Base-by-base conservation (phyloP, 2,888 invertebrate species). In the Nomada flava region DNA sequence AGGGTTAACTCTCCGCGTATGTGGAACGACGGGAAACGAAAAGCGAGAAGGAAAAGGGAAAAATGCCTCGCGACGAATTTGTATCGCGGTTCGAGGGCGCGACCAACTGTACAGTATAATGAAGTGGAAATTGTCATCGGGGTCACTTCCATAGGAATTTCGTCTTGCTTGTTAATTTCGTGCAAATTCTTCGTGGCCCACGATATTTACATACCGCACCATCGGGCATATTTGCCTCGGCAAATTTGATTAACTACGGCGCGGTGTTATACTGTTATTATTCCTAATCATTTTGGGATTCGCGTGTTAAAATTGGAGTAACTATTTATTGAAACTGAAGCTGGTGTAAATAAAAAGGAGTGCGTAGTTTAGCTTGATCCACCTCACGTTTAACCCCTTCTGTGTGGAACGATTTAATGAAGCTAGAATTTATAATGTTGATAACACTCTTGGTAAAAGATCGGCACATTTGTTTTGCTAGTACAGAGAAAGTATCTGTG, bases 91-190 rank as follows among this genome's bases (percentile, higher is more conserved):
- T 20, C 13, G 42, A 13, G 13, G 18, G 57, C 44, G 69, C 23
- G n/a, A 69, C n/a, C 44, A 11, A 20, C n/a, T 4, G 55, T 9
- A 9, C 36, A 15, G 36, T 53, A 15, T 55, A 68, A 55, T 11
- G 42, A 18, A 23, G 18, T 2, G 68, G 57, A 69, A 57, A 69
- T 69, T 57, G n/a, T 69, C 53, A 63, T 29, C 26, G 62, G 11
- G 63, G n/a, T 72, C 42, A 26, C 23, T 63, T 53, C 53, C 62
- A 50, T 18, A 36, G 23, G 13, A 42, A 63, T 44, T 52, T 72
- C n/a, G 52, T 20, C 18, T n/a, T 23, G 63, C 71, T 7, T 42
- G 52, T 52, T 62, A 63, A 72, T 53, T 63, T 72, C 7, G 42
- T 23, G 53, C 23, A 26, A 42, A 63, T 53, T 42, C 9, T 13